A percentile compares a stretch with the other conserved stretches of the same genome.
phyloP scores from a whole-genome alignment of 2,888 invertebrate genomes.

The Petrolisthes cinctipes region DNA sequence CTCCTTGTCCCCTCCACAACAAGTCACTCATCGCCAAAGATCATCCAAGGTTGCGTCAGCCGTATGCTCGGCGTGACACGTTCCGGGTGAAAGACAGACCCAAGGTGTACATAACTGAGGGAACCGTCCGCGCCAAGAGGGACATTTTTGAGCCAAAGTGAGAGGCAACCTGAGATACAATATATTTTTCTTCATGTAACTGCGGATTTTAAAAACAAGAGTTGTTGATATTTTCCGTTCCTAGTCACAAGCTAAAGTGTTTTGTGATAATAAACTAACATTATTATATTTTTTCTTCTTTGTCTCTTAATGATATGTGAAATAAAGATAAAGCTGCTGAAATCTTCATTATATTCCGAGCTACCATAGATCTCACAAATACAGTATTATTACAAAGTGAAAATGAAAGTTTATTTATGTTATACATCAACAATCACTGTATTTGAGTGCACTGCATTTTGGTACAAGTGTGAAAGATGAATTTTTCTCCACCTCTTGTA shows the following conservation, averaged over 20 bases:
- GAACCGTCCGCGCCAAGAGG: slow-evolving; percentile 87
- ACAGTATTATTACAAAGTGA: too few relatives aligned
- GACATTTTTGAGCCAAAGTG: slow-evolving; percentile 79
- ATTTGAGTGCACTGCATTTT: too few relatives aligned
- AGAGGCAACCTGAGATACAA: slow-evolving; percentile 15
- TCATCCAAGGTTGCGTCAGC: slow-evolving; percentile 59
- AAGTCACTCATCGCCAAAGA: slow-evolving; percentile 65
- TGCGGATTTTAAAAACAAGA: slow-evolving; percentile 21
- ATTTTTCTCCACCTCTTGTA: too few relatives aligned
- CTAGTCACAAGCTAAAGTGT: slow-evolving; percentile 60
- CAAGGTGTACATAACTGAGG: slow-evolving; percentile 73
- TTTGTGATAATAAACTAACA: slow-evolving; percentile 63
- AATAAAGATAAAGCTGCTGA: slow-evolving; percentile 34
- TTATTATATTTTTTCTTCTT: slow-evolving; percentile 45
- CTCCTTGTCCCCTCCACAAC: slow-evolving; percentile 44
- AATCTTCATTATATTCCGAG: too few relatives aligned
- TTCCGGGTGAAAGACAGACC: slow-evolving; percentile 59
- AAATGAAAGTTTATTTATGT: too few relatives aligned
- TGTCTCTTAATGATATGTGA: slow-evolving; percentile 51
- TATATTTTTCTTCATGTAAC: slow-evolving; percentile 48
- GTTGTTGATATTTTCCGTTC: slow-evolving; percentile 54
- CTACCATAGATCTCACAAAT: too few relatives aligned
- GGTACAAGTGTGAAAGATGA: too few relatives aligned
- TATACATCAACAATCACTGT: too few relatives aligned
- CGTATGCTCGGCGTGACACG: slow-evolving; percentile 45